Conservation (phyloP, 1,140 invertebrate genomes). For the Orussus abietinus region DNA sequence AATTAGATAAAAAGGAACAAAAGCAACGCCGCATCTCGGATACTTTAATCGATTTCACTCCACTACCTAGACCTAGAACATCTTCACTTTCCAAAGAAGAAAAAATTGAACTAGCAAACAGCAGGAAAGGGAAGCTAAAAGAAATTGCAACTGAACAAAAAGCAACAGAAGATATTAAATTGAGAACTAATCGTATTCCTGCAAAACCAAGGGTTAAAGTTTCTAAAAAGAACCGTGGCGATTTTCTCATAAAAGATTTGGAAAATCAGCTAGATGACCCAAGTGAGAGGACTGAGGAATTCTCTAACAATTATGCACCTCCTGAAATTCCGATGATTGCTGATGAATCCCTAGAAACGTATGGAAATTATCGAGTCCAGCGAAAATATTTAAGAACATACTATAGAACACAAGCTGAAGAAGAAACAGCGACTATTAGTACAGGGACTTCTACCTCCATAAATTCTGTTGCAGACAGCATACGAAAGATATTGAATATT, state of each 20-base stretch:
- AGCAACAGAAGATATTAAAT: background rate
- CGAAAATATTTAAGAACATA: too few relatives aligned
- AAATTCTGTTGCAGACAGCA: too few relatives aligned
- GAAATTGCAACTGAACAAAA: constrained; percentile 22
- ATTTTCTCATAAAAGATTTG: constrained; percentile 24
- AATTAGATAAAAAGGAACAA: constrained; percentile 14
- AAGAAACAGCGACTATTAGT: background rate
- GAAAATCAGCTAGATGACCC: background rate
- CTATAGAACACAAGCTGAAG: background rate
- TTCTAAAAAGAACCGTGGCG: constrained; percentile 21
- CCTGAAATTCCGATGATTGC: too few relatives aligned
- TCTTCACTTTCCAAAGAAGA: constrained; percentile 21
- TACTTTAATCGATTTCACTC: constrained; percentile 13
- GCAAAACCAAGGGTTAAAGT: constrained; percentile 27
- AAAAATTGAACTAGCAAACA: constrained; percentile 19
- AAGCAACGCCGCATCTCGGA: constrained; percentile 5
- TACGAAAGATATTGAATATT: too few relatives aligned
- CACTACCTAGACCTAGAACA: background rate
- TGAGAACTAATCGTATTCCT: constrained; percentile 8
- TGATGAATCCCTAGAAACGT: too few relatives aligned
- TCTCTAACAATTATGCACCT: too few relatives aligned
- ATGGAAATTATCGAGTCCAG: too few relatives aligned
- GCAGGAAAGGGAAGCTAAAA: constrained; percentile 27
- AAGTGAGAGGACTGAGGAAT: too few relatives aligned
- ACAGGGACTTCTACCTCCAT: background rate